A percentile compares a stretch with the other conserved stretches of the same genome.
phyloP scores from a whole-genome alignment of 2,888 invertebrate species.

The Timandra comae region DNA sequence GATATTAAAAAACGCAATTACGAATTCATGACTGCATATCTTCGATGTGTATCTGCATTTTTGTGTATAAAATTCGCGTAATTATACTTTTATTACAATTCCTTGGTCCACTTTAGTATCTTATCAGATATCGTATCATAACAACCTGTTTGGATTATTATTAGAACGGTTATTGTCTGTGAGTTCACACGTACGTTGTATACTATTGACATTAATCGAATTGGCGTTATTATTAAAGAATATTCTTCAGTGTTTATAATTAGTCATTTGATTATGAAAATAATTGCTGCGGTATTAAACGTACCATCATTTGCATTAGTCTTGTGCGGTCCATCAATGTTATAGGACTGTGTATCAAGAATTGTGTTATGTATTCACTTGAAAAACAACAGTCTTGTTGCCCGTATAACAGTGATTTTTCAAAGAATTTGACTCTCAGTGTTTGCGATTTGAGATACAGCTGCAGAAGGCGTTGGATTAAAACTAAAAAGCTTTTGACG shows the following conservation, averaged over 20 bases:
- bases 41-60: not conserved
- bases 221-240: too few species aligned
- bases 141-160: too few species aligned
- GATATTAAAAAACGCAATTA: too few species aligned
- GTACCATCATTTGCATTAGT: too few species aligned
- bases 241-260: too few species aligned
- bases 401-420: slow-evolving; percentile 38
- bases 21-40: not conserved
- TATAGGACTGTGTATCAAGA: too few species aligned
- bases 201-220: too few species aligned
- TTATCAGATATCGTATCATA: slow-evolving; percentile 45
- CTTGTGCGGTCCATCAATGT: too few species aligned
- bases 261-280: too few species aligned
- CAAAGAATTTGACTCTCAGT: slow-evolving; percentile 29
- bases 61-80: not conserved
- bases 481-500: slow-evolving; percentile 47
- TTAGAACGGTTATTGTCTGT: slow-evolving; percentile 11
- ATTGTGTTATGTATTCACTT: slow-evolving; percentile 4
- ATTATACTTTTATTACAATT: slow-evolving; percentile 37
- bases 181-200: too few species aligned
- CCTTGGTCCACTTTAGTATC: slow-evolving; percentile 58
- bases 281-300: too few species aligned
- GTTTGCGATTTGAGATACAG: slow-evolving; percentile 40
- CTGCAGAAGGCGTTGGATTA: slow-evolving; percentile 44
- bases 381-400: slow-evolving; percentile 35